Evolutionary conservation across 2,888 invertebrate genomes (phyloP), one percentile per base, ranked within the genome.

Genomic region (Oscheius sp.): DNA sequence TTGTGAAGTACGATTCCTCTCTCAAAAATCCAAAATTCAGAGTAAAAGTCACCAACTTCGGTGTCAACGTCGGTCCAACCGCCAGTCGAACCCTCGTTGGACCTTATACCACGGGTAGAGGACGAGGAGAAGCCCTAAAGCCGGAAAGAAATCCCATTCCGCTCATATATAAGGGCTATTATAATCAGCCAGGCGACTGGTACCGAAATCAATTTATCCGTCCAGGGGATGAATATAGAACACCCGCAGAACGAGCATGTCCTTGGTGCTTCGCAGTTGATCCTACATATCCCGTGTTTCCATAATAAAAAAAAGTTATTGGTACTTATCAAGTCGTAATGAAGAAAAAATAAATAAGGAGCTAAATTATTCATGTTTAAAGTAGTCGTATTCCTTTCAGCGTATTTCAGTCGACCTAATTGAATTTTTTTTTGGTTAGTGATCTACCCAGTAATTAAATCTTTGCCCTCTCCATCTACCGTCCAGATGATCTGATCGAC

Each of bases 241-340:
- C 80, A 5, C 68, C 73, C 36, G 56, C 71, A 24, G 77, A 80
- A 28, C 49, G 72, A 54, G 80, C 79, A 2, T 81, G 79, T 68
- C 80, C 80, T 0, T 81, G 80, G 80, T 81, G 80, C 30, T 79
- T 74, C 30, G 80, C 75, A 22, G 74, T 73, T 0, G 78, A 78
- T 24, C 50, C 73, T 1, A 67, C 63, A 0, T 73, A 76, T 61
- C 75, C 73, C 2, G 72, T 72, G 0, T 64, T 50, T n/a, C 64
- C 64, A 1, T 64, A 44, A 51, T 14, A 44, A 44, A 44, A 36
- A 14, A 36, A 9, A 14, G 8, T 36, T 36, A 9, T 36, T 36
- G 36, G 8, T 14, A 9, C 14, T 36, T 9, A 36, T 36, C 8
- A 36, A 36, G 36, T 36, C 14, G 36, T 8, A 36, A 36, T 36